These are phyloP conservation scores for Nipponia nippon DNA, from an alignment of 2,113 vertebrate genomes.

Conservation along the genomic window DNA sequence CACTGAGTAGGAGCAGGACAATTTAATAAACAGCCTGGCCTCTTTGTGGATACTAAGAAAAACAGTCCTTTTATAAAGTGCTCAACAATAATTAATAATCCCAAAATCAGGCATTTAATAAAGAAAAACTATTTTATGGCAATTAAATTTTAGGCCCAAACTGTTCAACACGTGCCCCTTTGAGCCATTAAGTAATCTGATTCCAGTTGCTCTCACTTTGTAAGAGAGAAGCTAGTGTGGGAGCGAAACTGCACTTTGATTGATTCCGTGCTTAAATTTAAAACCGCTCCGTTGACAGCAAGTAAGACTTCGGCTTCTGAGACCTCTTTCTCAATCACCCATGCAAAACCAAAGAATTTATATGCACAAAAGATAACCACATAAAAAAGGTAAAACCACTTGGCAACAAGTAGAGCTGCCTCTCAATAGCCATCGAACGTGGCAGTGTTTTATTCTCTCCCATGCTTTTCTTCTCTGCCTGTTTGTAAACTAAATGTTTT, in stretches of 20 bases:
- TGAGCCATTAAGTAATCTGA: neutral
- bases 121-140: neutral
- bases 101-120: neutral
- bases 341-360: neutral
- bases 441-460: neutral
- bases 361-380: neutral
- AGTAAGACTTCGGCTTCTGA: neutral
- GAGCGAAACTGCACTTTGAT: neutral
- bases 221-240: neutral
- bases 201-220: neutral
- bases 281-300: neutral
- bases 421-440: neutral
- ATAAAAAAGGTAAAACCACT: neutral
- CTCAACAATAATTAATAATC: neutral
- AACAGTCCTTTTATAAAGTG: neutral
- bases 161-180: neutral
- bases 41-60: neutral
- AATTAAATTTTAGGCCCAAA: neutral
- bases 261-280: conserved; percentile 16
- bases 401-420: neutral
- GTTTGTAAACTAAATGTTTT: neutral
- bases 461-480: neutral
- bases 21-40: neutral
- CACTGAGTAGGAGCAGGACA: neutral
- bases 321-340: neutral